These are phyloP conservation scores for Actenoides lindsayi DNA, from an alignment of 2,113 vertebrate genomes.

Conservation along the genomic window DNA sequence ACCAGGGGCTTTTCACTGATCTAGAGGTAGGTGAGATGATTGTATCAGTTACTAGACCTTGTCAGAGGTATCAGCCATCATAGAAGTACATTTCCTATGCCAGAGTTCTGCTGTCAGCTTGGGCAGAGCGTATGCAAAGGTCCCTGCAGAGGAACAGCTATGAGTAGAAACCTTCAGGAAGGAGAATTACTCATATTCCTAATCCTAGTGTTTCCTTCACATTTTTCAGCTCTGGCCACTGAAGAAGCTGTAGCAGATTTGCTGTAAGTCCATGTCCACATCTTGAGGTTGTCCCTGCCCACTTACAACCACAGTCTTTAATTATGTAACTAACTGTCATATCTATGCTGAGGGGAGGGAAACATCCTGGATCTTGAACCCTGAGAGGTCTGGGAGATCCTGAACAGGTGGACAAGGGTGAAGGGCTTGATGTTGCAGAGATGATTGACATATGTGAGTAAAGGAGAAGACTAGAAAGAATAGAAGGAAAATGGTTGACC, in stretches of 20 bases:
- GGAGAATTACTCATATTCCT: not conserved
- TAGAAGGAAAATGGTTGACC: not conserved
- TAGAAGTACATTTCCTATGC: not conserved
- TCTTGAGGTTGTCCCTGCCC: not conserved
- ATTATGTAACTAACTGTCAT: not conserved
- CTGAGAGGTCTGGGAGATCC: not conserved
- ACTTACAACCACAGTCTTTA: not conserved
- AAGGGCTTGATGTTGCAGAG: not conserved
- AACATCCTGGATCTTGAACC: not conserved
- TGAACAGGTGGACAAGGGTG: not conserved
- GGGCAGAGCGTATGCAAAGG: not conserved
- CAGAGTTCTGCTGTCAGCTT: not conserved
- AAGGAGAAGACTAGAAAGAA: not conserved
- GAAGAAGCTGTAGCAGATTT: not conserved
- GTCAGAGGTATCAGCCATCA: not conserved
- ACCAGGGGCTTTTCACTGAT: conserved; percentile 88
- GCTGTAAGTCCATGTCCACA: not conserved
- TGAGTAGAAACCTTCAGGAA: not conserved
- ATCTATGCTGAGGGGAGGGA: not conserved
- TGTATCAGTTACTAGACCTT: not conserved
- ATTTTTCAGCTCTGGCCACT: not conserved
- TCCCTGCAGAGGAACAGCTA: accelerated
- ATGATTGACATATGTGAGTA: accelerated
- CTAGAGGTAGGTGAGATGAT: conserved; percentile 84
- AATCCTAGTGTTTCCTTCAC: not conserved